Evolutionary conservation across 2,888 invertebrate genomes (phyloP), one percentile per base, ranked within the genome.

Genomic region (Platycnemis pennipes): DNA sequence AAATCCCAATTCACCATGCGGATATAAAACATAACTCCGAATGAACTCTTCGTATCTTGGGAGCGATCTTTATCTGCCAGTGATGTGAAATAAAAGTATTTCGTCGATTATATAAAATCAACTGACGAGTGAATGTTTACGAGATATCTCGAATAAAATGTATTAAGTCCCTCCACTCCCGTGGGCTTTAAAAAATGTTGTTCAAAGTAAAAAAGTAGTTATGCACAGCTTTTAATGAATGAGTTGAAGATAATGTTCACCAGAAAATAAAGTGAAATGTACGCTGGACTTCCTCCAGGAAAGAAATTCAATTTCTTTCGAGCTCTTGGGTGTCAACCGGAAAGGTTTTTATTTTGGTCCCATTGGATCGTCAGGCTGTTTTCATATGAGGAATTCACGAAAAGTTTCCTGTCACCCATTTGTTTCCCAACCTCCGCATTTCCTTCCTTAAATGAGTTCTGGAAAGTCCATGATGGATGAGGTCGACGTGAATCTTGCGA

Each of bases 241-340:
- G 16, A 37, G 37, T 37, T 1, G 37, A 11, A 37, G 77, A 16
- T 31, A 77, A 77, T 16, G 37, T 31, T 11, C 5, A 8, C 37
- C 77, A 13, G 63, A 91, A 63, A 44, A 69, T 91, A n/a, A 45
- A 91, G 63, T 44, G 63, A n/a, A 46, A 86, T 16, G 3, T 44
- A 13, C 53, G 56, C 42, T n/a, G 53, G 31, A 42, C 56, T 77
- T 89, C 22, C 37, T 13, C 44, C 26, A 69, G 63, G 69, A 91
- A 91, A 91, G 91, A 91, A 91, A 91, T 49, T 63, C 91, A 49
- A 91, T 91, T 91, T n/a, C 56, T 91, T 42, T 13, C 45, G 22
- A 63, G 26, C 42, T 56, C 44, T 63, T n/a, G 44, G 16, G 42
- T 44, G 77, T 37, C 31, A 77, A 77, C 37, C 31, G 13, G n/a